Conservation (phyloP, 2,113 vertebrate species). For the Perccottus glenii region DNA sequence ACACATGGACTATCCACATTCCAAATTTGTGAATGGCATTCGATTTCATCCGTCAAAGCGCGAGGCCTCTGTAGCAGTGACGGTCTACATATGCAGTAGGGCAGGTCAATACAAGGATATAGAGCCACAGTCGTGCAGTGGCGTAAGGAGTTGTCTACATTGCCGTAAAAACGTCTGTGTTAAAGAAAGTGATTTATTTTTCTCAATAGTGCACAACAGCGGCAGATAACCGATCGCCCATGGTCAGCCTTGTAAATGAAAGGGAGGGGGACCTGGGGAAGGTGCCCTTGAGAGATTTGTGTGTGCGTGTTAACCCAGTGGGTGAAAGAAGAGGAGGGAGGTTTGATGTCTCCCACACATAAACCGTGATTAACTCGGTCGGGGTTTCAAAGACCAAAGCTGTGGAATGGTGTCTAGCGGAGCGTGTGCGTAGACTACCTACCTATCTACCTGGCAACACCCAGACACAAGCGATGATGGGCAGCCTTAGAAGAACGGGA, state of each 20-base stretch:
- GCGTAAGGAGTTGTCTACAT: slow-evolving; percentile 12
- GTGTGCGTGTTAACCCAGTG: slow-evolving; percentile 44
- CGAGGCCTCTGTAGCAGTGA: background rate
- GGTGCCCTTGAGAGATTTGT: slow-evolving; percentile 72
- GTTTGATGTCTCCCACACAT: slow-evolving; percentile 73
- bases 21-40: background rate
- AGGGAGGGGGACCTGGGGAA: slow-evolving; percentile 39
- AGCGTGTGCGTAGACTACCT: background rate
- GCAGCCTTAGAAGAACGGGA: slow-evolving; percentile 24
- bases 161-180: slow-evolving; percentile 19
- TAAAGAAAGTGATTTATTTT: slow-evolving; percentile 46
- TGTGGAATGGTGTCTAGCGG: background rate
- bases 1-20: background rate
- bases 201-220: slow-evolving; percentile 10
- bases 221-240: slow-evolving; percentile 39
- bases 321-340: slow-evolving; percentile 60
- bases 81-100: background rate
- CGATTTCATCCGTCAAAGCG: background rate
- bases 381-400: slow-evolving; percentile 62
- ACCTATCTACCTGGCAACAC: background rate
- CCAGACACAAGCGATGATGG: slow-evolving; percentile 12
- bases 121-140: background rate
- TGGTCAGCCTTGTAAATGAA: slow-evolving; percentile 54
- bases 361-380: slow-evolving; percentile 76
- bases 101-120: background rate